Base-by-base conservation (phyloP, 2,888 invertebrate species). In the Abscondita cerata region DNA sequence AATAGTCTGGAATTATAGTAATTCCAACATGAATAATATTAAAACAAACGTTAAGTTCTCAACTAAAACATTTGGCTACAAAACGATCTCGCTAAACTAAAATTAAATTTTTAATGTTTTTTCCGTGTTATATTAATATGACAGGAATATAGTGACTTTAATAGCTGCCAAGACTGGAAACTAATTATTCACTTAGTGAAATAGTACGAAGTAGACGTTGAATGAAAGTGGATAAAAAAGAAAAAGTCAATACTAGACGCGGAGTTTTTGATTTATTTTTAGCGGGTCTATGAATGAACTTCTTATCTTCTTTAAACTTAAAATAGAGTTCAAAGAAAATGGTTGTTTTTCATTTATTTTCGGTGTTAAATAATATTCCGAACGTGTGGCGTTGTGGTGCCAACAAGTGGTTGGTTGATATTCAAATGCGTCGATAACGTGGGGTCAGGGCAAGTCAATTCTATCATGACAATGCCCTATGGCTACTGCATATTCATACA, bases 401-500 rank as follows among this genome's bases (percentile, higher is more conserved):
- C 67, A 67, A 67, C 67, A 67, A 67, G 64, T 62, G 60, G 63
- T 65, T 59, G 64, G 57, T 62, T 60, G 65, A 68, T 68, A 68
- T 68, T 68, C 65, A 68, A 68, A 68, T 68, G 64, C 52, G 62
- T 52, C 64, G 68, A 68, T 66, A 64, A 58, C 66, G 62, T 53
- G 73, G 73, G 76, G 76, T 76, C 76, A 76, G 75, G 75, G 74
- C 71, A 66, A 75, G 75, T 75, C 76, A 75, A 72, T 73, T 72
- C 71, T 62, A 44, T 56, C 66, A 72, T 59, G 64, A 73, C 75
- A 74, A 75, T 73, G 73, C 70, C 68, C 68, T 67, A 63, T 36
- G 51, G 48, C 71, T 70, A 59, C 66, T 77, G 76, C 76, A 77
- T 77, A 77, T 77, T 76, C 76, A 77, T 76, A 62, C 64, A 52